A percentile compares a stretch with the other conserved stretches of the same genome.
Conservation (phyloP, 1,140 invertebrate species). For the Glomeris maerens region DNA sequence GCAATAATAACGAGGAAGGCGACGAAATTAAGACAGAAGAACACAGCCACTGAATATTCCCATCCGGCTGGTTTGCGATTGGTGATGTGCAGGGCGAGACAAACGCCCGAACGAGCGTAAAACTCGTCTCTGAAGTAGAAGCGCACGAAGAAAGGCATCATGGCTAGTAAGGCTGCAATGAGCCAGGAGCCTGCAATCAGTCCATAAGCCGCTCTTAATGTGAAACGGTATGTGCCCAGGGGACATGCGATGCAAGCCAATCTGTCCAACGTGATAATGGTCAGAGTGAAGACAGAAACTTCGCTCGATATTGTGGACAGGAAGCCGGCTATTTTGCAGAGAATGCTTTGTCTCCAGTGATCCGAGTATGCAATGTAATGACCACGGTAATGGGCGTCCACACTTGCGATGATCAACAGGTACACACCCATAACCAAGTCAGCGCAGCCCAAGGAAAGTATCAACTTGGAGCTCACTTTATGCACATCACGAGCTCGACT, state of each 20-base stretch:
- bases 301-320: conserved; percentile 33
- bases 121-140: conserved; percentile 30
- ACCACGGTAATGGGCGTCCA: conserved; percentile 32
- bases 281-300: conserved; percentile 27
- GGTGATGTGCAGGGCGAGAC: conserved; percentile 31
- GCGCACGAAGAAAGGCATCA: conserved; percentile 24
- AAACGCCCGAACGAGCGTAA: conserved; percentile 31
- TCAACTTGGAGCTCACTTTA: conserved; percentile 24
- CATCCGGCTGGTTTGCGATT: conserved; percentile 27
- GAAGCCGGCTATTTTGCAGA: conserved; percentile 35
- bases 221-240: conserved; percentile 22
- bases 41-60: conserved; percentile 32
- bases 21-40: conserved; percentile 28
- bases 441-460: conserved; percentile 32
- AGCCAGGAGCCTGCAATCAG: conserved; percentile 28
- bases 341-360: conserved; percentile 30
- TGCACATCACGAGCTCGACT: conserved; percentile 23
- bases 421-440: conserved; percentile 34
- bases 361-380: conserved; percentile 32
- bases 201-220: conserved; percentile 22
- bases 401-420: conserved; percentile 31
- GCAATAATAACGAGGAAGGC: conserved; percentile 30
- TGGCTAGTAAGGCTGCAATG: conserved; percentile 23
- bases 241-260: conserved; percentile 32
- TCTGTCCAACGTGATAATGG: conserved; percentile 29